Conservation (phyloP, 2,888 invertebrate genomes). For the Ectemnius lituratus region DNA sequence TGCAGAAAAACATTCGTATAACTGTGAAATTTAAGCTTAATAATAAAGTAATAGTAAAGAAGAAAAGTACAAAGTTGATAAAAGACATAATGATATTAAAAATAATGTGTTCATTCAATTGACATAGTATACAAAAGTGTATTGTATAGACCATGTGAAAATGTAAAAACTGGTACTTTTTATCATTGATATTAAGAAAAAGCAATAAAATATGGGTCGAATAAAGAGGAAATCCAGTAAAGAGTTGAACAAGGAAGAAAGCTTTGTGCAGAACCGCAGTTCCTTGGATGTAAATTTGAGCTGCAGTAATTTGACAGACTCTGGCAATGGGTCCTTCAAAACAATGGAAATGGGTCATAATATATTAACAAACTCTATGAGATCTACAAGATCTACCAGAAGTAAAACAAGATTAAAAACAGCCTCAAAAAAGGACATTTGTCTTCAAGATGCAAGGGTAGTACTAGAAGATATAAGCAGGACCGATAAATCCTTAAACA, state of each 20-base stretch:
- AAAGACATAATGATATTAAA: too few species aligned
- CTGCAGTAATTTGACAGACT: constrained; percentile 58
- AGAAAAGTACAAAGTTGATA: too few species aligned
- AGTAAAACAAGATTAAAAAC: background rate
- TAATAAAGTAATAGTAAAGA: too few species aligned
- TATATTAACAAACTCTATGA: background rate
- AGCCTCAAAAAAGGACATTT: background rate
- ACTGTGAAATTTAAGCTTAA: too few species aligned
- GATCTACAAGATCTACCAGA: background rate
- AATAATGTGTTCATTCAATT: too few species aligned
- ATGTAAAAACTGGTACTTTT: too few species aligned
- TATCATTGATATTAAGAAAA: too few species aligned
- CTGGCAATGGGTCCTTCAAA: constrained; percentile 52
- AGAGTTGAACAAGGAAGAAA: constrained; percentile 16
- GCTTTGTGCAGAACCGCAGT: constrained; percentile 51
- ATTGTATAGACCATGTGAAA: too few species aligned
- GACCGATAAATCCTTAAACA: constrained; percentile 54
- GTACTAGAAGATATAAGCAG: constrained; percentile 38
- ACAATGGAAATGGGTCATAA: constrained; percentile 21
- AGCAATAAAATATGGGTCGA: too few species aligned
- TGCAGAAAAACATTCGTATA: too few species aligned
- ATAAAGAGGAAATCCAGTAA: too few species aligned
- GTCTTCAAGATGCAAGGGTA: constrained; percentile 21
- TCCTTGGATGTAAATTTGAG: constrained; percentile 71
- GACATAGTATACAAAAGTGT: too few species aligned